Percentiles rank a stretch among this genome's conserved stretches.
Evolutionary conservation across 64 coral and sea anemone species (phyloP).

Genomic region (Astreopora myriophthalma): DNA sequence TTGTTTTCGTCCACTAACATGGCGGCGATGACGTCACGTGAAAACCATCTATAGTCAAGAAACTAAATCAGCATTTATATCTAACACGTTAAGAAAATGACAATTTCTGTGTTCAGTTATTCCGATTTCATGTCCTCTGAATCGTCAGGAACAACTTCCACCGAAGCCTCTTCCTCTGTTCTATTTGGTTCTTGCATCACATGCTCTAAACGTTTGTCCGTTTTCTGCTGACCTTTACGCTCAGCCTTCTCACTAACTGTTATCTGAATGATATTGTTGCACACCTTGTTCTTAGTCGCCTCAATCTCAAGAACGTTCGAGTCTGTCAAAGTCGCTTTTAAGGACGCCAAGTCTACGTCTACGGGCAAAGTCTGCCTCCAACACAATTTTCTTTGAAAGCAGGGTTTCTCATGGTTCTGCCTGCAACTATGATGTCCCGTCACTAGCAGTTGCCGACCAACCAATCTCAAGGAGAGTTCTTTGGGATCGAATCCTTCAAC

Average conservation of each 20-base stretch:
- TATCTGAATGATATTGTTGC: not conserved
- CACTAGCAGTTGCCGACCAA: slow-evolving; percentile 10
- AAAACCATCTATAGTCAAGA: not conserved
- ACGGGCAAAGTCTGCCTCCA: slow-evolving; percentile 50
- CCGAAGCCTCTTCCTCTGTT: slow-evolving; percentile 54
- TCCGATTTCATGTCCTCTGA: not conserved
- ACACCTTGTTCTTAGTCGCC: slow-evolving; percentile 7
- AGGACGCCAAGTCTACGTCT: slow-evolving; percentile 20
- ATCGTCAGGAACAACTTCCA: slow-evolving; percentile 70
- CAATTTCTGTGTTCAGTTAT: too few species aligned
- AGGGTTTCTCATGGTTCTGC: not conserved
- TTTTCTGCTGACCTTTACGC: not conserved
- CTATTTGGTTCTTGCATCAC: not conserved
- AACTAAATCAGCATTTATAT: too few species aligned
- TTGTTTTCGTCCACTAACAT: too few species aligned
- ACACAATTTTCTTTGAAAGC: slow-evolving; percentile 28
- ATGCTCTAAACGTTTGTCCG: not conserved
- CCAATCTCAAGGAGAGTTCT: slow-evolving; percentile 63
- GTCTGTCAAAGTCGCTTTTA: slow-evolving; percentile 57
- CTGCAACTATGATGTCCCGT: not conserved
- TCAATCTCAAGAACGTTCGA: slow-evolving; percentile 6
- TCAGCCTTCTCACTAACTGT: not conserved
- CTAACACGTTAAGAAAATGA: too few species aligned
- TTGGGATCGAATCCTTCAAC: slow-evolving; percentile 57
- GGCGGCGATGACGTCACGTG: too few species aligned